Conservation (phyloP, 2,113 vertebrate species). For the Gulo gulo region DNA sequence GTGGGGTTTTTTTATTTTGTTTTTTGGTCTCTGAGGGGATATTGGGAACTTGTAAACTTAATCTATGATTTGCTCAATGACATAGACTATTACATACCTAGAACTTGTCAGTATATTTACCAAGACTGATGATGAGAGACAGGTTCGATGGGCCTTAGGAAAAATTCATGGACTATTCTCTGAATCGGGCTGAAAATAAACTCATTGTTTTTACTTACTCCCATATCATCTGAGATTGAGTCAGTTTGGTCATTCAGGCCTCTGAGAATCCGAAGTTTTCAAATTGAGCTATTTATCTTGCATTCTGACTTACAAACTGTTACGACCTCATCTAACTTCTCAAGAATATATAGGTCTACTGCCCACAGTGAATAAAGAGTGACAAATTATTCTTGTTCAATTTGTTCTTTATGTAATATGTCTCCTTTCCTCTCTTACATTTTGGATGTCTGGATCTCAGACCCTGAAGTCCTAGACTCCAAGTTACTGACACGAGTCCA, state of each 20-base stretch:
- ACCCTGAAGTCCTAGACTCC: not conserved
- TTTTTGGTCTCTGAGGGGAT: not conserved
- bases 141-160: not conserved
- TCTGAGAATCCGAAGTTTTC: not conserved
- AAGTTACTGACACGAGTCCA: not conserved
- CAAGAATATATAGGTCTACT: not conserved
- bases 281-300: not conserved
- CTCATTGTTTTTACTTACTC: not conserved
- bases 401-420: not conserved
- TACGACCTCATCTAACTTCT: not conserved
- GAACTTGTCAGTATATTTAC: not conserved
- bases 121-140: not conserved
- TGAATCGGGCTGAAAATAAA: not conserved
- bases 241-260: not conserved
- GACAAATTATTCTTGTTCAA: not conserved
- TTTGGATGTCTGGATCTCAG: not conserved
- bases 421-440: not conserved
- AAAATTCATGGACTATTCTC: not conserved
- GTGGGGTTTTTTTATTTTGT: too few relatives aligned
- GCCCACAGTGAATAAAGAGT: not conserved
- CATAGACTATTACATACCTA: not conserved
- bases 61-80: not conserved
- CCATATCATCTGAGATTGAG: not conserved
- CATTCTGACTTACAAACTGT: not conserved
- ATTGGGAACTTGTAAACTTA: not conserved